A percentile compares a stretch with the other conserved stretches of the same genome.
These are phyloP conservation scores for Pristiophorus japonicus DNA, from an alignment of 2,113 vertebrate genomes.

Conservation along the genomic window DNA sequence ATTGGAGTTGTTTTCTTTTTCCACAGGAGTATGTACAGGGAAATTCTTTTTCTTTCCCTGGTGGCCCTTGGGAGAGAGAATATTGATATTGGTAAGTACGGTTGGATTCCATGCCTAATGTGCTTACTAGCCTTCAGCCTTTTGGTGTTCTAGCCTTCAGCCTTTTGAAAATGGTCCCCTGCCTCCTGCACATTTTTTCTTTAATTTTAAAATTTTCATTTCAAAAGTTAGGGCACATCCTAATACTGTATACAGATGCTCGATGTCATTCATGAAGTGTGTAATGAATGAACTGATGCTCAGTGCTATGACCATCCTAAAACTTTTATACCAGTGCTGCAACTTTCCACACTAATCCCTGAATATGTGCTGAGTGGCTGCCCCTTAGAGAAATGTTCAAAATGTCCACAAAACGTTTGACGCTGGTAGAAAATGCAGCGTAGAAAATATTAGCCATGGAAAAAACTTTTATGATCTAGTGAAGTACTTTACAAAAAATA, in stretches of 20 bases:
- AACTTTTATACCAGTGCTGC: neutral
- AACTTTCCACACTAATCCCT: neutral
- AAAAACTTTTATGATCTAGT: neutral
- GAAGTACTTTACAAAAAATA: neutral
- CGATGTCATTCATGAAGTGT: neutral
- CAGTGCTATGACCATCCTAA: neutral
- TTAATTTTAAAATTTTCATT: neutral
- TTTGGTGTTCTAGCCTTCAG: conserved; percentile 41
- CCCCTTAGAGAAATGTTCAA: neutral
- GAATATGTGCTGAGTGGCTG: neutral
- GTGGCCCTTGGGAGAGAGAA: conserved; percentile 92
- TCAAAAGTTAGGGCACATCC: neutral
- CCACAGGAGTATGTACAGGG: conserved; percentile 87
- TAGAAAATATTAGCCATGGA: neutral
- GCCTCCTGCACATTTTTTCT: neutral
- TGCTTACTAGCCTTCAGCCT: conserved; percentile 39
- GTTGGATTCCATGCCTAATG: no score
- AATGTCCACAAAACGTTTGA: neutral
- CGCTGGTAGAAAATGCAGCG: neutral
- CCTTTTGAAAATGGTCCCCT: conserved; percentile 39
- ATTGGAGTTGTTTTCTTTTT: conserved; percentile 37
- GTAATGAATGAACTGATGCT: no score
- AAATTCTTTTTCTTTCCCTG: conserved; percentile 87
- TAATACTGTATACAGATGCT: neutral
- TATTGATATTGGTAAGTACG: conserved; percentile 88